phyloP scores from a whole-genome alignment of 2,113 vertebrate species.

The Sinocyclocheilus rhinocerous region DNA sequence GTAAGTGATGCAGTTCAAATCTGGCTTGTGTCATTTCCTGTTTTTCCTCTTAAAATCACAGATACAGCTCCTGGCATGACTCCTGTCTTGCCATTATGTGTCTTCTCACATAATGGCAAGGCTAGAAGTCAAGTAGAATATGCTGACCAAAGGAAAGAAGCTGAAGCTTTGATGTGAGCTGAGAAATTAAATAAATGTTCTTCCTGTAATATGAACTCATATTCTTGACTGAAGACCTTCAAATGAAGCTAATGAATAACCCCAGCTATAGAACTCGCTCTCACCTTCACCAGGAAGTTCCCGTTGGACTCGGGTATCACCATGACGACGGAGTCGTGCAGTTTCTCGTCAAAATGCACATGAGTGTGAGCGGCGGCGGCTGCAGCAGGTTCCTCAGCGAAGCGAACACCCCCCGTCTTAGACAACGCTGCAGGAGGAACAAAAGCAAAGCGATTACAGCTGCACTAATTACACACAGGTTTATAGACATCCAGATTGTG shows the following conservation, averaged over 20 bases:
- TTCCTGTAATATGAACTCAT: background rate
- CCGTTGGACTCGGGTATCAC: slow-evolving; percentile 73
- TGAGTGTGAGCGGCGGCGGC: slow-evolving; percentile 66
- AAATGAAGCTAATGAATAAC: background rate
- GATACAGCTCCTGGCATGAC: background rate
- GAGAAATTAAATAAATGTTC: too few species aligned
- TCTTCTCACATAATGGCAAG: background rate
- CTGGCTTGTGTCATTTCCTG: background rate
- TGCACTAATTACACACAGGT: slow-evolving; percentile 15
- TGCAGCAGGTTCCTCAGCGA: slow-evolving; percentile 67
- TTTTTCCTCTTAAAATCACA: background rate
- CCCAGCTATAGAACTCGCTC: background rate
- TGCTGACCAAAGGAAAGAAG: background rate
- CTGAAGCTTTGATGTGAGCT: background rate
- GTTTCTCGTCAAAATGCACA: slow-evolving; percentile 80
- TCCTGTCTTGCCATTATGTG: background rate
- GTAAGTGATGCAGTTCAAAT: background rate
- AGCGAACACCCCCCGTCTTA: slow-evolving; percentile 73
- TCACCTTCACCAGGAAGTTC: slow-evolving; percentile 80
- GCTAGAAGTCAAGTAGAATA: background rate
- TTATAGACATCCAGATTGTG: slow-evolving; percentile 1
- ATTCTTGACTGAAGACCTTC: background rate
- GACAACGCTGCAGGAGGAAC: slow-evolving; percentile 62
- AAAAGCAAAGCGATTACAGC: slow-evolving; percentile 45
- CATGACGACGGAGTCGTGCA: slow-evolving; percentile 81